phyloP scores from a whole-genome alignment of 2,113 vertebrate genomes.

The Spea multiplicata region DNA sequence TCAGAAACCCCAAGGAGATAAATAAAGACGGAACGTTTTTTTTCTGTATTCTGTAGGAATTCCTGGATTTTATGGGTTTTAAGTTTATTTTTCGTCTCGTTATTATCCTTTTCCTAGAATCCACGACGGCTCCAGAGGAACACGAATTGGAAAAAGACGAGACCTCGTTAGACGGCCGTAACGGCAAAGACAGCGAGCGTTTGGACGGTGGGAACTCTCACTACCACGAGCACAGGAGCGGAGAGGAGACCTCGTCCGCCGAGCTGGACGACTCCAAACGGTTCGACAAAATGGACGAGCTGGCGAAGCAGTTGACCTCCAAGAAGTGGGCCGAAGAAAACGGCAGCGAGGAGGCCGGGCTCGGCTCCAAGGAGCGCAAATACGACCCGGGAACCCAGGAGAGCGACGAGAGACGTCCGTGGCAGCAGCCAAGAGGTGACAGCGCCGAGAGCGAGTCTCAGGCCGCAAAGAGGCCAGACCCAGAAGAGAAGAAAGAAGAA shows the following conservation, averaged over 20 bases:
- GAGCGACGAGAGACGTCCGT: slow-evolving; percentile 54
- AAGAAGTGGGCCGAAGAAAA: slow-evolving; percentile 61
- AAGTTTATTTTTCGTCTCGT: too few species aligned
- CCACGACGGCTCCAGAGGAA: slow-evolving; percentile 54
- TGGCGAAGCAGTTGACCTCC: slow-evolving; percentile 66
- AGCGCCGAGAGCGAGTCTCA: slow-evolving; percentile 66
- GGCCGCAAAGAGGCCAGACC: slow-evolving; percentile 61
- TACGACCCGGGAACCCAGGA: slow-evolving; percentile 55
- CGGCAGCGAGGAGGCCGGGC: slow-evolving; percentile 57
- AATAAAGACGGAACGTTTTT: too few species aligned
- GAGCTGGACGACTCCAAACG: slow-evolving; percentile 65
- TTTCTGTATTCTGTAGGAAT: too few species aligned
- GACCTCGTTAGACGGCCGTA: slow-evolving; percentile 51
- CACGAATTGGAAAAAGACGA: slow-evolving; percentile 54
- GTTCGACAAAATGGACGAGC: slow-evolving; percentile 74
- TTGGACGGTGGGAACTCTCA: slow-evolving; percentile 49
- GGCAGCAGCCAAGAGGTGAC: slow-evolving; percentile 73
- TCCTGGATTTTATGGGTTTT: background rate
- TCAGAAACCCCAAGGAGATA: too few species aligned
- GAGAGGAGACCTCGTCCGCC: slow-evolving; percentile 55
- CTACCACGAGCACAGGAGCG: slow-evolving; percentile 42
- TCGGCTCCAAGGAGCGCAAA: slow-evolving; percentile 59
- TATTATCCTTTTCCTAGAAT: slow-evolving; percentile 23
- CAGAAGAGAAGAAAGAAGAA: slow-evolving; percentile 82
- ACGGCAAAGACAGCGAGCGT: slow-evolving; percentile 52